Evolutionary conservation across 2,888 invertebrate genomes (phyloP).

Genomic region (Imbricaverruca yamaguchii): DNA sequence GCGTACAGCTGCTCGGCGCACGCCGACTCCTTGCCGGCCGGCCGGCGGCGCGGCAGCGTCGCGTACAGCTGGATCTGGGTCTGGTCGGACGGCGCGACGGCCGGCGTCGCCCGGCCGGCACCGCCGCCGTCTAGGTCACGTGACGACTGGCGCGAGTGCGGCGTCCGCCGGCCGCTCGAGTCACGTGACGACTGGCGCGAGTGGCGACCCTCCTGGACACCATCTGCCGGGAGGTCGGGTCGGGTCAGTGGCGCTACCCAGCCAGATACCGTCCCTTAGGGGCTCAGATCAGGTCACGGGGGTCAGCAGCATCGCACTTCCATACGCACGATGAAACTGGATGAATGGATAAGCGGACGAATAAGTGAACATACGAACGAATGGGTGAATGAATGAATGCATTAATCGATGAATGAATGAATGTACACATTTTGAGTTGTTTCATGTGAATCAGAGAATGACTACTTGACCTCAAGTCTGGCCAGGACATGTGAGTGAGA

Average conservation of each 20-base stretch:
- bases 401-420: too few species aligned
- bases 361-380: too few species aligned
- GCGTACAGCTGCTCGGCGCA: constrained; percentile 15
- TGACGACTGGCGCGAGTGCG: constrained; percentile 51
- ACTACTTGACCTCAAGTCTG: too few species aligned
- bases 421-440: too few species aligned
- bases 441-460: too few species aligned
- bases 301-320: too few species aligned
- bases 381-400: too few species aligned
- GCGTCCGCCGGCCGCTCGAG: constrained; percentile 42
- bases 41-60: constrained; percentile 55
- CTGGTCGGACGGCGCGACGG: constrained; percentile 8
- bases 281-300: too few species aligned
- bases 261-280: too few species aligned
- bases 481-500: too few species aligned
- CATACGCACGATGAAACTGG: too few species aligned
- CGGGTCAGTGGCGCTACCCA: not conserved
- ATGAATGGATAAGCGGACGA: too few species aligned
- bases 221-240: constrained; percentile 38
- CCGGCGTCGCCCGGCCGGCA: not conserved
- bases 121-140: not conserved
- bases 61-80: constrained; percentile 78
- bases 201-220: constrained; percentile 54
- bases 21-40: constrained; percentile 44
- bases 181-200: constrained; percentile 68